A percentile compares a stretch with the other conserved stretches of the same genome.
phyloP scores from a whole-genome alignment of 2,888 invertebrate genomes.

The Sminthurinus aureus region DNA sequence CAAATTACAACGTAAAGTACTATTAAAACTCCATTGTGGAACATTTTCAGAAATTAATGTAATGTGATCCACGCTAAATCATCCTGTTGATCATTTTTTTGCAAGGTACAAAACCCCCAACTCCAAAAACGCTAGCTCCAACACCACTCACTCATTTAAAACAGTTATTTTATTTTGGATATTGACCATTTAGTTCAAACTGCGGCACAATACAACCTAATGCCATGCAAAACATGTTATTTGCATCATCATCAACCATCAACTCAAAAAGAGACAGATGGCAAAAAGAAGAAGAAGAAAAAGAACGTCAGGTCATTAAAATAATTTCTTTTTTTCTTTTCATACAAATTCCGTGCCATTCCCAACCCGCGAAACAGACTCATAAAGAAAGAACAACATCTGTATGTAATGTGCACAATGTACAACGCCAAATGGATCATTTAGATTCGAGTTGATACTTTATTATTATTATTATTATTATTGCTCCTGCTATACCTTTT shows the following conservation, averaged over 20 bases:
- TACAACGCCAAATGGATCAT: neutral
- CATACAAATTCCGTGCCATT: neutral
- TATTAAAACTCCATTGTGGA: constrained; percentile 13
- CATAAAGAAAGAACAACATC: neutral
- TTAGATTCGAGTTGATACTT: neutral
- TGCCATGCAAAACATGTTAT: neutral
- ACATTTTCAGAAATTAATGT: neutral
- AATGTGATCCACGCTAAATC: neutral
- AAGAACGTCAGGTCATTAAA: neutral
- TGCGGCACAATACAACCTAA: neutral
- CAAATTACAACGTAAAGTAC: neutral
- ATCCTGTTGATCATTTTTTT: neutral
- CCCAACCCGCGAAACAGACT: neutral
- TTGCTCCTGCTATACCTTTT: neutral
- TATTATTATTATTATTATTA: neutral
- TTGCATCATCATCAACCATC: too few relatives aligned
- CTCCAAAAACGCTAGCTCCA: too few relatives aligned
- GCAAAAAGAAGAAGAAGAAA: neutral
- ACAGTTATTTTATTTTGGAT: constrained; percentile 13
- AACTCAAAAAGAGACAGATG: neutral
- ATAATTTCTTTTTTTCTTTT: neutral
- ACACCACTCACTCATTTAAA: neutral
- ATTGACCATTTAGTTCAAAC: neutral
- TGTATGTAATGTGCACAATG: constrained; percentile 1
- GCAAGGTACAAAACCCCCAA: neutral